These are phyloP conservation scores for Lota lota DNA, from an alignment of 2,113 vertebrate genomes.

Conservation along the genomic window DNA sequence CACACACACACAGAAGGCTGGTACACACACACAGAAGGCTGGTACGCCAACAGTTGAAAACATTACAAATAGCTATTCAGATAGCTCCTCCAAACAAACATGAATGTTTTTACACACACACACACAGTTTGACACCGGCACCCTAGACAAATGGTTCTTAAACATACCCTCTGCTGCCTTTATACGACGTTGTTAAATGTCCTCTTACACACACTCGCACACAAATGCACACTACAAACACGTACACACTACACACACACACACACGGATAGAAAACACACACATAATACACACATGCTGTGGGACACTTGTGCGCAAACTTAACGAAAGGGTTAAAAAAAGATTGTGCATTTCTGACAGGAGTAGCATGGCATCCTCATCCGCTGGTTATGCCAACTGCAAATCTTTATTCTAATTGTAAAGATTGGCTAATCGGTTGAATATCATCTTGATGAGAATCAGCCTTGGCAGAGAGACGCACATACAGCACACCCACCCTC, in stretches of 20 bases:
- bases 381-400: not conserved
- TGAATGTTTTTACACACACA: not conserved
- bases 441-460: not conserved
- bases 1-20: not conserved
- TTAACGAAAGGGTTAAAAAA: not conserved
- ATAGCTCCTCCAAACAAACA: not conserved
- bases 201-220: not conserved
- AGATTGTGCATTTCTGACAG: not conserved
- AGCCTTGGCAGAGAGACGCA: not conserved
- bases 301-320: not conserved
- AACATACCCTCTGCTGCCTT: not conserved
- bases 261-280: not conserved
- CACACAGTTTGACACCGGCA: not conserved
- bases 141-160: not conserved
- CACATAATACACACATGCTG: not conserved
- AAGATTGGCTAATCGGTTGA: not conserved
- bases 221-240: not conserved
- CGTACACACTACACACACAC: not conserved
- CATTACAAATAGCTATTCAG: not conserved
- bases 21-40: not conserved
- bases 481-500: not conserved
- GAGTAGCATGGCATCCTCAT: not conserved
- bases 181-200: not conserved
- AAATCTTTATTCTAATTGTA: not conserved
- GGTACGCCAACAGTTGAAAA: not conserved